phyloP scores from a whole-genome alignment of 2,113 vertebrate genomes.

The Triplophysa tibetana region DNA sequence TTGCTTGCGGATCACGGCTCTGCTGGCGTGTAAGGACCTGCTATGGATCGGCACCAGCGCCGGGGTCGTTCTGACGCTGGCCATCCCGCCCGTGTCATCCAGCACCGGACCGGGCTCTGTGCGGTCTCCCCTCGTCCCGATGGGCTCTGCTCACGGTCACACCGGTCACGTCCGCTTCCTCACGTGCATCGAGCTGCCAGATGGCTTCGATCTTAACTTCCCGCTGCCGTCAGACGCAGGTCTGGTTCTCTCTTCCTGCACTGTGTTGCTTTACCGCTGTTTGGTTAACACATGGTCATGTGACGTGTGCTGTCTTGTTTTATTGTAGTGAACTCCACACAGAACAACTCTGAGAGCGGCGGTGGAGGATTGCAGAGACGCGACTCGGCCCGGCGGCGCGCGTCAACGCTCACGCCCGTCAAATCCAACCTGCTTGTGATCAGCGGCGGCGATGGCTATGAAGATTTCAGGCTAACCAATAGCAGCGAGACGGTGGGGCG shows the following conservation, averaged over 20 bases:
- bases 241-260: constrained; percentile 45
- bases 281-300: background rate
- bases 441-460: constrained; percentile 94
- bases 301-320: background rate
- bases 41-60: constrained; percentile 98
- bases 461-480: constrained; percentile 92
- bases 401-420: constrained; percentile 67
- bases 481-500: constrained; percentile 94
- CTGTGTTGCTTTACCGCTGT: background rate
- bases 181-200: constrained; percentile 90
- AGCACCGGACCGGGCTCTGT: constrained; percentile 70
- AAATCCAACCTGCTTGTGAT: constrained; percentile 91
- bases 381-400: constrained; percentile 77
- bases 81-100: constrained; percentile 75
- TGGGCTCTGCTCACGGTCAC: constrained; percentile 93
- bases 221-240: constrained; percentile 69
- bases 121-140: constrained; percentile 76
- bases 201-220: constrained; percentile 84
- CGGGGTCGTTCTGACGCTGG: constrained; percentile 89
- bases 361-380: constrained; percentile 72
- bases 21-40: constrained; percentile 91
- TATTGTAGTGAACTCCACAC: constrained; percentile 60
- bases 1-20: constrained; percentile 92
- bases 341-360: constrained; percentile 72
- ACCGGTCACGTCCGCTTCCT: constrained; percentile 96